A percentile compares a stretch with the other conserved stretches of the same genome.
Evolutionary conservation across 2,888 invertebrate genomes (phyloP).

Genomic region (Scaptomyza reducta): DNA sequence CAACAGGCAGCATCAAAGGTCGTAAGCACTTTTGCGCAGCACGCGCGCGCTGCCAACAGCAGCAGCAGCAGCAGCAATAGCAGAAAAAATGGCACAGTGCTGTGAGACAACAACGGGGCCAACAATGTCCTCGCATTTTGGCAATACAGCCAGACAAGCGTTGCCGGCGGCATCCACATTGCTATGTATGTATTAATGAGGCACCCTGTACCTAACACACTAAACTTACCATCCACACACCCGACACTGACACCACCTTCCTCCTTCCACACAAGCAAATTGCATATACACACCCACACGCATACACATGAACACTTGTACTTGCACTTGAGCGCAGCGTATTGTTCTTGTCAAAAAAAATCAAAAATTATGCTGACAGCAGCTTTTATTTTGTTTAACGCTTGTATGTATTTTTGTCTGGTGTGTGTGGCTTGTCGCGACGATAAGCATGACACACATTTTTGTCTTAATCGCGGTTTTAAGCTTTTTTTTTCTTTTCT

Average conservation of each 20-base stretch:
- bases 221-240: constrained; percentile 13
- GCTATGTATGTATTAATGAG: constrained; percentile 49
- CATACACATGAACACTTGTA: constrained; percentile 35
- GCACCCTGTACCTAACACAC: constrained; percentile 45
- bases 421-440: background rate
- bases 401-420: background rate
- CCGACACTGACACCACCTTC: background rate
- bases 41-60: constrained; percentile 5
- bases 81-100: constrained; percentile 53
- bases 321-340: constrained; percentile 9
- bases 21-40: constrained; percentile 3
- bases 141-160: constrained; percentile 34
- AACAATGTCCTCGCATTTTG: constrained; percentile 48
- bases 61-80: constrained; percentile 1
- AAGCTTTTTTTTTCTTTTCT: constrained; percentile 12
- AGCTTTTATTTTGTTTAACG: background rate
- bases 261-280: background rate
- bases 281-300: constrained; percentile 2
- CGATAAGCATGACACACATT: constrained; percentile 37
- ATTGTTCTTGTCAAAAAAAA: constrained; percentile 8
- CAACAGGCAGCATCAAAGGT: constrained; percentile 9
- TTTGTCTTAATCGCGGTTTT: constrained; percentile 44
- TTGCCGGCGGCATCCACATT: constrained; percentile 32
- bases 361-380: constrained; percentile 29
- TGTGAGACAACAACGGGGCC: constrained; percentile 47